Percentiles rank a stretch among this genome's conserved stretches.
Evolutionary conservation across 2,113 vertebrate genomes (phyloP).

Genomic region (Gracilinanus agilis): DNA sequence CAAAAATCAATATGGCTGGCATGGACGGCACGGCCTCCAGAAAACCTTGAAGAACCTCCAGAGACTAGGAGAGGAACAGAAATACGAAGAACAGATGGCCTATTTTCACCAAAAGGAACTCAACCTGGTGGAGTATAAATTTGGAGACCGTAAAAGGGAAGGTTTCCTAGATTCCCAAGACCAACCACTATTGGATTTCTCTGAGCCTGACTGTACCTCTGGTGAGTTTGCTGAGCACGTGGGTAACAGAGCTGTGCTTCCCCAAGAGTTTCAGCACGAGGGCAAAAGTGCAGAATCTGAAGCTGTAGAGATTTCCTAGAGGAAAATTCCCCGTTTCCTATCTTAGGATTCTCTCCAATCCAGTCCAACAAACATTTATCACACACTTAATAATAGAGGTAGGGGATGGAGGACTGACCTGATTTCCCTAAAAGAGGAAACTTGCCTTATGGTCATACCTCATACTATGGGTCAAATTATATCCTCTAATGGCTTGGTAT

Average conservation of each 20-base stretch:
- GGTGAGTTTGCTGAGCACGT: constrained; percentile 82
- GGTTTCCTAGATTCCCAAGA: constrained; percentile 74
- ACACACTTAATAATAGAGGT: background rate
- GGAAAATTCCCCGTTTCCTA: background rate
- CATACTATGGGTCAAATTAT: background rate
- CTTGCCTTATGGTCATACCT: background rate
- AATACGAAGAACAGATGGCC: constrained; percentile 91
- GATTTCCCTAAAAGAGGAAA: background rate
- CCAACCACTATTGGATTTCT: constrained; percentile 79
- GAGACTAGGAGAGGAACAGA: constrained; percentile 88
- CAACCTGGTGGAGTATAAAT: constrained; percentile 77
- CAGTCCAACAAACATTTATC: background rate
- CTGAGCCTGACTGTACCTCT: constrained; percentile 83
- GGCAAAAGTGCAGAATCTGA: background rate
- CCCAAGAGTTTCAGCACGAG: constrained; percentile 16
- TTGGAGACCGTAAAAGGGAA: constrained; percentile 79
- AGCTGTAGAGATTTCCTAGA: background rate
- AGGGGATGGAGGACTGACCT: background rate
- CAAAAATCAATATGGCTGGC: constrained; percentile 97
- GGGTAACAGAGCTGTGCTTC: background rate
- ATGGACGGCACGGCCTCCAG: constrained; percentile 89
- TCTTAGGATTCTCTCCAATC: background rate
- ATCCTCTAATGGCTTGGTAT: background rate
- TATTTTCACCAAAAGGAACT: constrained; percentile 83
- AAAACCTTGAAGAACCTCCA: constrained; percentile 91